A percentile compares a stretch with the other conserved stretches of the same genome.
phyloP scores from a whole-genome alignment of 92 coral and sea anemone genomes.

The Zoanthus sociatus region DNA sequence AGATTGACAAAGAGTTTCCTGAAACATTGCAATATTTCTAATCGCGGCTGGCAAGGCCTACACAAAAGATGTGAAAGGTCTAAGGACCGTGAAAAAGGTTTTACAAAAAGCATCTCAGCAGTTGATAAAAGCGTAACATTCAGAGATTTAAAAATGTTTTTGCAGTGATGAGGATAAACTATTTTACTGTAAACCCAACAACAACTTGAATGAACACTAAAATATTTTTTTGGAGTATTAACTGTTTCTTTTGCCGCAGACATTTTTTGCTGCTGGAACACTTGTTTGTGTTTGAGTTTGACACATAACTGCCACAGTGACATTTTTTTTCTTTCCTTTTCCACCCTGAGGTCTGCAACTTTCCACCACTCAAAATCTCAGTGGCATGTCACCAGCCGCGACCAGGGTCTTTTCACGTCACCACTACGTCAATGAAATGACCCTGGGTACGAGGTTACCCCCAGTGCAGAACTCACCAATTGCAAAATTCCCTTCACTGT shows the following conservation, averaged over 20 bases:
- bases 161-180: constrained; percentile 5
- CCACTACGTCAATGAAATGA: neutral
- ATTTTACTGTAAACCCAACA: constrained; percentile 14
- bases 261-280: neutral
- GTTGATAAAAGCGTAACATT: neutral
- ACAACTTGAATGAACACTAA: constrained; percentile 14
- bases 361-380: constrained; percentile 15
- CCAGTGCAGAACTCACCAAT: too few species aligned
- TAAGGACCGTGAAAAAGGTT: neutral
- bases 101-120: constrained; percentile 1
- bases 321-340: constrained; percentile 13
- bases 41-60: constrained; percentile 8
- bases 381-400: constrained; percentile 26
- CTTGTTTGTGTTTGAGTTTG: neutral
- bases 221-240: constrained; percentile 3
- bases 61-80: constrained; percentile 22
- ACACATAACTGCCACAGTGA: constrained; percentile 4
- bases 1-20: neutral
- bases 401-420: constrained; percentile 27
- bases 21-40: constrained; percentile 13
- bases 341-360: constrained; percentile 14
- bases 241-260: neutral
- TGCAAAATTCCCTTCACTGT: too few species aligned
- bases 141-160: constrained; percentile 1
- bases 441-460: constrained; percentile 32